Conservation (phyloP, 2,113 vertebrate genomes). For the Verasper variegatus region DNA sequence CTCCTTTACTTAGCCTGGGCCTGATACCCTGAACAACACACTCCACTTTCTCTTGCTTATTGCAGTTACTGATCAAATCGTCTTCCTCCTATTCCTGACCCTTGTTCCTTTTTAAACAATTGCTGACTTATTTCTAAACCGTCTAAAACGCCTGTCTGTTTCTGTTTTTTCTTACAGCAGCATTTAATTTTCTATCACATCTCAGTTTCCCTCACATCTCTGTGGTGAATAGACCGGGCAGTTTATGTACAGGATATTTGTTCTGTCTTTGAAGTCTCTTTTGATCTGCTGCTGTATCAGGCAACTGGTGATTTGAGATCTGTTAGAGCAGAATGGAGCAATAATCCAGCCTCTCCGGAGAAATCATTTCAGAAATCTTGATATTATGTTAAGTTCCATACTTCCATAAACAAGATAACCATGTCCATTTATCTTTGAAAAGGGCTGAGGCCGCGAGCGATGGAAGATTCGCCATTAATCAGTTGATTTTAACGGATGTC, state of each 20-base stretch:
- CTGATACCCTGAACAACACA: too few species aligned
- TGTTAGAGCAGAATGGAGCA: conserved; percentile 3
- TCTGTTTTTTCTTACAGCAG: not conserved
- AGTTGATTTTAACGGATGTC: conserved; percentile 29
- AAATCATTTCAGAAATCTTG: conserved; percentile 12
- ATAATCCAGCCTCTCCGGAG: conserved; percentile 1
- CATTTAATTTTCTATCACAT: conserved; percentile 20
- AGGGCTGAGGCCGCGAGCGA: conserved; percentile 28
- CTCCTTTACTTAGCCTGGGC: not conserved
- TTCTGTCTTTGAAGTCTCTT: conserved; percentile 1
- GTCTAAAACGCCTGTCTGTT: not conserved
- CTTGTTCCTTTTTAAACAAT: not conserved
- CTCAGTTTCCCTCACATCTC: conserved; percentile 17
- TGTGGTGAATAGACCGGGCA: conserved; percentile 11
- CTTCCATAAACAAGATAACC: conserved; percentile 26
- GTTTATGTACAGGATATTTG: conserved; percentile 3
- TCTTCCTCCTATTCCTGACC: not conserved
- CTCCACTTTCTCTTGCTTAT: not conserved
- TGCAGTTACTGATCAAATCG: not conserved
- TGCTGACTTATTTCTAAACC: not conserved
- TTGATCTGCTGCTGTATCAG: conserved; percentile 17
- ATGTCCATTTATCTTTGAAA: conserved; percentile 18
- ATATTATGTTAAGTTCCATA: conserved; percentile 15
- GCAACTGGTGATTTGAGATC: conserved; percentile 6
- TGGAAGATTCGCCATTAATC: conserved; percentile 36